Conservation (phyloP, 2,113 vertebrate species). For the Plecotus auritus region DNA sequence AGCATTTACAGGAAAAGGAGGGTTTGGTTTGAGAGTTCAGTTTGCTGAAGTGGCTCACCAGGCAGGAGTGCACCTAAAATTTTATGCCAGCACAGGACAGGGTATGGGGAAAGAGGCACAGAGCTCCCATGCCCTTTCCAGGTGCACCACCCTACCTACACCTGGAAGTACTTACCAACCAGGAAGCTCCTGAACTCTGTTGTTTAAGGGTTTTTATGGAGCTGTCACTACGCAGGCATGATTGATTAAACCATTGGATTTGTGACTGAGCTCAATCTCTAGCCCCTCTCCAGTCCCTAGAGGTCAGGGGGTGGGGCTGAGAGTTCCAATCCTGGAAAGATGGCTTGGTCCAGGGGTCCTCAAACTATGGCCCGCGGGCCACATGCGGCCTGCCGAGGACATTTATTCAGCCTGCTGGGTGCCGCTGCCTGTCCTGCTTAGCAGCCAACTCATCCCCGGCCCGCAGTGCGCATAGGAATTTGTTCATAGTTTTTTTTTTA, state of each 20-base stretch:
- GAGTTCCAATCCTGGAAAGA: not conserved
- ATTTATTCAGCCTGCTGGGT: too few relatives aligned
- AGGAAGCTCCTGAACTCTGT: not conserved
- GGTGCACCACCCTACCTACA: not conserved
- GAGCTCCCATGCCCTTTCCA: not conserved
- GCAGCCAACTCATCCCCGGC: too few relatives aligned
- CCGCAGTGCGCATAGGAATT: too few relatives aligned
- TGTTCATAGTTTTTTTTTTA: too few relatives aligned
- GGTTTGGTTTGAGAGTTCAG: not conserved
- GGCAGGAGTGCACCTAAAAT: not conserved
- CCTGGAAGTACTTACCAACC: not conserved
- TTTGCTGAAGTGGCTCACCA: not conserved
- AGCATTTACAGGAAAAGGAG: not conserved
- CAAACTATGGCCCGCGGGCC: too few relatives aligned
- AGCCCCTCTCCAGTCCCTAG: not conserved
- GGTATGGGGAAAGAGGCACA: not conserved
- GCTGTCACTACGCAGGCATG: too few relatives aligned
- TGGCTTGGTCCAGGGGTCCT: not conserved
- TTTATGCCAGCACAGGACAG: not conserved
- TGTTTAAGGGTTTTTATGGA: not conserved
- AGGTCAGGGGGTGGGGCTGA: not conserved
- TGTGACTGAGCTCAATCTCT: not conserved
- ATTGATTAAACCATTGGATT: not conserved
- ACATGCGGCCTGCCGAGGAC: too few relatives aligned
- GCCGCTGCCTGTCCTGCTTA: too few relatives aligned